These are phyloP conservation scores for Prochilodus magdalenae DNA, from an alignment of 2,113 vertebrate species.

Conservation along the genomic window DNA sequence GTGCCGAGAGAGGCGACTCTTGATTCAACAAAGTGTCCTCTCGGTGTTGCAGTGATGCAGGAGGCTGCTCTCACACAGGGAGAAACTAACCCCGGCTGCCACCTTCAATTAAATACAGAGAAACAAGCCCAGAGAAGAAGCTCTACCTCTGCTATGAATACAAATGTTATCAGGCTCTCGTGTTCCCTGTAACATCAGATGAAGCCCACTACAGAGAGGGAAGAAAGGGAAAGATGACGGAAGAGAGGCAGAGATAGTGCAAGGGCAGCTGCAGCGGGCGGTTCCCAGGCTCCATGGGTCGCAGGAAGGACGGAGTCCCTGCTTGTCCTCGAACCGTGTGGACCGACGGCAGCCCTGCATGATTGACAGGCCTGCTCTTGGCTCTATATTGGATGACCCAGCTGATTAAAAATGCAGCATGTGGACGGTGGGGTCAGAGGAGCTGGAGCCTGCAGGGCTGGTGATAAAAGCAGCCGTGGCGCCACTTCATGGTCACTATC, in stretches of 20 bases:
- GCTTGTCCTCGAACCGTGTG: slow-evolving; percentile 36
- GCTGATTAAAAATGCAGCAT: slow-evolving; percentile 78
- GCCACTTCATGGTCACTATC: slow-evolving; percentile 76
- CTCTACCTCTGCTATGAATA: slow-evolving; percentile 31
- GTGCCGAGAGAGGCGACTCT: slow-evolving; percentile 36
- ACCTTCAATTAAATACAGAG: slow-evolving; percentile 38
- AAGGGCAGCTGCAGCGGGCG: slow-evolving; percentile 25
- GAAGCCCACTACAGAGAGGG: slow-evolving; percentile 27
- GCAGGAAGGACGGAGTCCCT: slow-evolving; percentile 29
- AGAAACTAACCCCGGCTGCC: slow-evolving; percentile 26
- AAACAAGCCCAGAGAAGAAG: slow-evolving; percentile 10
- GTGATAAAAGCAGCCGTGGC: slow-evolving; percentile 71
- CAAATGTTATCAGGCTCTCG: slow-evolving; percentile 59
- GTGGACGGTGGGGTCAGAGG: slow-evolving; percentile 71
- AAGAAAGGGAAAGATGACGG: slow-evolving; percentile 28
- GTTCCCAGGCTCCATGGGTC: slow-evolving; percentile 44
- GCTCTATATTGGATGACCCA: slow-evolving; percentile 73
- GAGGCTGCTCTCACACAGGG: slow-evolving; percentile 27
- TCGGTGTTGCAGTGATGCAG: slow-evolving; percentile 20
- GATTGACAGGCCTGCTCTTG: slow-evolving; percentile 73
- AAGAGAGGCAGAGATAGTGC: slow-evolving; percentile 38
- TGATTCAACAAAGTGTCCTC: slow-evolving; percentile 49
- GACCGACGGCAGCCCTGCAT: slow-evolving; percentile 51
- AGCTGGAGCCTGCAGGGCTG: slow-evolving; percentile 71
- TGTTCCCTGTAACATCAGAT: slow-evolving; percentile 59